Base-by-base conservation (phyloP, 2,888 invertebrate genomes). In the Ectropis crepuscularia region DNA sequence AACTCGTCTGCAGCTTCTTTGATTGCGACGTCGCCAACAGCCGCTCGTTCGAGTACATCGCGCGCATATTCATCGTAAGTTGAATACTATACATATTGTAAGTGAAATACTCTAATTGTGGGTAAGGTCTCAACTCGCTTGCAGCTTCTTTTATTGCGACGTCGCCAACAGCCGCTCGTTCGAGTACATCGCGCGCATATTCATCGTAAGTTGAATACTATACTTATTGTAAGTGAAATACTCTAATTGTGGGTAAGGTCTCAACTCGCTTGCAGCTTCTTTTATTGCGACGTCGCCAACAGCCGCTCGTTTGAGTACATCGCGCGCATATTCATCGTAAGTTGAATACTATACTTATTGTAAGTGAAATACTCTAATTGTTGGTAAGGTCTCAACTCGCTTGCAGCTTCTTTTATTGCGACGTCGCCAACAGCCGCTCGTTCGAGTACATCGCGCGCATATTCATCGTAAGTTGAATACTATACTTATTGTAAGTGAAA, bases 381-480 rank as follows among this genome's bases (percentile, higher is more conserved):
- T n/a, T n/a, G n/a, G n/a, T n/a, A n/a, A n/a, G n/a, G n/a, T n/a
- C n/a, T n/a, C n/a, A 99, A 98, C 90, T 97, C 98, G 63, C 93
- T 99, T n/a, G 73, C 95, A 97, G 80, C 97, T 98, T 10, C 95
- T 96, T 98, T 39, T 96, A 96, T 81, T 98, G 98, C 85, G 99
- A 99, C 98, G 39, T n/a, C n/a, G n/a, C n/a, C n/a, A n/a, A n/a
- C n/a, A n/a, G 97, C 28, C 96, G 97, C 78, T 99, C 99, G 7
- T 99, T 99, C 88, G 98, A 99, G 90, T 99, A 98, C 83, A 96
- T 98, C 78, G 99, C 99, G 38, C 95, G 98, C 80, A 97, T 99
- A 87, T 99, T 98, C 86, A 96, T 98, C 81, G 98, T 98, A 87
- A 95, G 95, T 92, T 36, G 6, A 36, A 48, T 37, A 36, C n/a